These are phyloP conservation scores for Sebastes trivittatus DNA, from an alignment of 2,797 vertebrate genomes.

Conservation along the genomic window DNA sequence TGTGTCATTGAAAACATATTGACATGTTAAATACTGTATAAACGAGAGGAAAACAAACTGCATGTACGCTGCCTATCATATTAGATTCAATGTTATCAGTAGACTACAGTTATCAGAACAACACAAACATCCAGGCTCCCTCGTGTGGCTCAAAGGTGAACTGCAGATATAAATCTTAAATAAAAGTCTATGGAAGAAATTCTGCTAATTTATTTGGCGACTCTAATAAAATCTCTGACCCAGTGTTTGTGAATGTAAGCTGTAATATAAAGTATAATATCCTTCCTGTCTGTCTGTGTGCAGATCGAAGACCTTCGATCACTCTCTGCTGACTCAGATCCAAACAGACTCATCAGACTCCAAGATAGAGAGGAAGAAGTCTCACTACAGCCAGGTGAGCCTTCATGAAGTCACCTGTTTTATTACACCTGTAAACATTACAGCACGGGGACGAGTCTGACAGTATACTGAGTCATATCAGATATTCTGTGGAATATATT, in stretches of 20 bases:
- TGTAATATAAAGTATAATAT: neutral
- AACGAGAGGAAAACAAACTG: too few species aligned
- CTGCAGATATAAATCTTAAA: too few species aligned
- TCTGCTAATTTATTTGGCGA: too few species aligned
- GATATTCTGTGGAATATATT: neutral
- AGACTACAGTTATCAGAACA: too few species aligned
- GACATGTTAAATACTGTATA: too few species aligned
- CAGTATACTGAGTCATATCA: neutral
- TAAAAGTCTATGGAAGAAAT: too few species aligned
- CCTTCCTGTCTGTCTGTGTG: neutral
- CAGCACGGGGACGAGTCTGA: neutral
- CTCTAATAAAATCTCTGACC: too few species aligned
- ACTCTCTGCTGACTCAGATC: conserved; percentile 74
- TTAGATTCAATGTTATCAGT: too few species aligned
- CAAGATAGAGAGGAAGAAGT: conserved; percentile 91
- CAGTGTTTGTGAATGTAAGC: neutral
- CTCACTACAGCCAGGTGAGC: conserved; percentile 88
- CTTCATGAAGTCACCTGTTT: neutral
- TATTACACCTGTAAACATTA: neutral
- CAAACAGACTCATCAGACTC: conserved; percentile 83
- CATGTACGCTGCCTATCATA: too few species aligned
- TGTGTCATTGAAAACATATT: too few species aligned
- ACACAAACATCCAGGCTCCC: too few species aligned
- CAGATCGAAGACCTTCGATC: conserved; percentile 90
- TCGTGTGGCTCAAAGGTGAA: too few species aligned